Conservation (phyloP, 2,113 vertebrate genomes). For the Hippocampus barbouri region DNA sequence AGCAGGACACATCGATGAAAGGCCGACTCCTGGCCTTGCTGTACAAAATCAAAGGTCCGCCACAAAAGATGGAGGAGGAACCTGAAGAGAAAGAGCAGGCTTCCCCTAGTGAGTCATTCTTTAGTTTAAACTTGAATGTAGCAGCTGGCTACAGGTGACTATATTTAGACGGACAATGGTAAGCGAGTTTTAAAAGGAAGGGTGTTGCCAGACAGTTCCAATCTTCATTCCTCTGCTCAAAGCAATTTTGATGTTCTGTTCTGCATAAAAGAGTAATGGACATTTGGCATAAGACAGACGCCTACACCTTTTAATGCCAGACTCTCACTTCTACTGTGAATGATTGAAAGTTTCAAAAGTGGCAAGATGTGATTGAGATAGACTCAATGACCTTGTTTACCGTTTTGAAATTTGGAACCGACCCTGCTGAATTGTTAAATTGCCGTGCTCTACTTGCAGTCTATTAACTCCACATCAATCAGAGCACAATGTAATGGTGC, state of each 20-base stretch:
- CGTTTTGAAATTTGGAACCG: not conserved
- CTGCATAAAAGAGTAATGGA: conserved; percentile 41
- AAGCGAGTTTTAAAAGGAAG: not conserved
- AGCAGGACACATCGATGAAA: conserved; percentile 84
- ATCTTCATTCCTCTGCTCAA: conserved; percentile 22
- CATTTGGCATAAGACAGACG: conserved; percentile 4
- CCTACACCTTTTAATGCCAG: conserved; percentile 42
- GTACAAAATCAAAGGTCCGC: conserved; percentile 88
- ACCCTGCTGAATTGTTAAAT: not conserved
- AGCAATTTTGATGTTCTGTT: not conserved
- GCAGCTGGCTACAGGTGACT: not conserved
- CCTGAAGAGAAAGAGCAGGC: conserved; percentile 78
- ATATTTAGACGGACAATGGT: not conserved
- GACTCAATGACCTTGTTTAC: conserved; percentile 7
- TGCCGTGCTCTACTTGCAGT: not conserved
- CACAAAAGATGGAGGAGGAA: conserved; percentile 79
- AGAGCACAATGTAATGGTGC: not conserved
- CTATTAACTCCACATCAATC: not conserved
- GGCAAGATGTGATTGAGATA: conserved; percentile 22
- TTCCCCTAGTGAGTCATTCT: conserved; percentile 81
- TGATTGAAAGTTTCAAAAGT: conserved; percentile 35
- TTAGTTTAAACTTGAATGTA: not conserved
- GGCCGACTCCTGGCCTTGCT: conserved; percentile 83
- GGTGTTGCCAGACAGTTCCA: conserved; percentile 10
- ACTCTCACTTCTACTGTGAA: conserved; percentile 30